Conservation (phyloP, 2,113 vertebrate species). For the Scomber japonicus region DNA sequence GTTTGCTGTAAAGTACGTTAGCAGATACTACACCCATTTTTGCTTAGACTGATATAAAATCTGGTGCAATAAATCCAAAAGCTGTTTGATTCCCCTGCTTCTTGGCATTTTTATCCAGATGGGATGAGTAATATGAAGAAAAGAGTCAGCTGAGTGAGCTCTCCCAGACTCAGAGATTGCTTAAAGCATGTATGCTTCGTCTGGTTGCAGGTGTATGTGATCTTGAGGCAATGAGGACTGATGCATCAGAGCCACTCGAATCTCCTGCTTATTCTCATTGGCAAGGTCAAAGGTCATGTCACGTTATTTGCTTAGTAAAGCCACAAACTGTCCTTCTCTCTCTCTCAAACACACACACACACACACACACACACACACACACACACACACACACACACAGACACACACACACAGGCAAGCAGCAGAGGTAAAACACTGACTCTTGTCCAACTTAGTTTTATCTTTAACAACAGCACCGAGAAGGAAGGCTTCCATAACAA, state of each 20-base stretch:
- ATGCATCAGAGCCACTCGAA: not conserved
- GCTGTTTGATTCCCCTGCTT: constrained; percentile 23
- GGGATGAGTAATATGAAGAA: constrained; percentile 53
- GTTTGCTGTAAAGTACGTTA: not conserved
- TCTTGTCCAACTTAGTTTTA: constrained; percentile 61
- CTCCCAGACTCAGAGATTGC: constrained; percentile 15
- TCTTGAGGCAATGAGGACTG: constrained; percentile 4
- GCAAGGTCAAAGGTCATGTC: constrained; percentile 64
- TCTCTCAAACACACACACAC: not conserved
- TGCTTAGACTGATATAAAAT: not conserved
- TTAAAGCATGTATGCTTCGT: constrained; percentile 22
- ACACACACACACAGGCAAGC: not conserved
- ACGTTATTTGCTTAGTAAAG: constrained; percentile 6
- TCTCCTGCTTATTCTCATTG: constrained; percentile 13
- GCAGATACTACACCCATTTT: not conserved
- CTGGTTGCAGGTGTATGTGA: not conserved
- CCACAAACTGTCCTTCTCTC: not conserved
- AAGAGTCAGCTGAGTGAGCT: constrained; percentile 25
- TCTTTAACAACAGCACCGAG: constrained; percentile 52
- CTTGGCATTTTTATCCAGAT: constrained; percentile 53
- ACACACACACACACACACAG: not conserved
- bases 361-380: not conserved
- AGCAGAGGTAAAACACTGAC: constrained; percentile 29
- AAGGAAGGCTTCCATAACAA: constrained; percentile 72
- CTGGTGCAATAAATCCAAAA: constrained; percentile 23